These are phyloP conservation scores for Pseudochaenichthys georgianus DNA, from an alignment of 2,797 vertebrate species.

Conservation along the genomic window DNA sequence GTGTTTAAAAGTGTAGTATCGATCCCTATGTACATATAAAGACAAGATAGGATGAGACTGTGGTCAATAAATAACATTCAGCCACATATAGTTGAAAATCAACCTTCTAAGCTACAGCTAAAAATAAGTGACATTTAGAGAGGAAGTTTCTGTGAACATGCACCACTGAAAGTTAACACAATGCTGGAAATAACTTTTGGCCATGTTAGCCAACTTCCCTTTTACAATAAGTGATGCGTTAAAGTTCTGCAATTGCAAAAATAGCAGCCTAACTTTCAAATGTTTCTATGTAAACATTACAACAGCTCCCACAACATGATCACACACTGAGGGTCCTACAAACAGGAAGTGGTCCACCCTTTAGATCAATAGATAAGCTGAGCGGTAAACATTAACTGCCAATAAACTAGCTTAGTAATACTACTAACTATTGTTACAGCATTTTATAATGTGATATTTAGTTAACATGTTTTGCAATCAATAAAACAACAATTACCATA, in stretches of 20 bases:
- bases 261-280: not conserved
- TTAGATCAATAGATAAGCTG: not conserved
- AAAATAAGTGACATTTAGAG: constrained; percentile 52
- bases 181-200: constrained; percentile 65
- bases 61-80: not conserved
- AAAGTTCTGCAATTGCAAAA: constrained; percentile 4
- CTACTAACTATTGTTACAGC: not conserved
- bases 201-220: constrained; percentile 55
- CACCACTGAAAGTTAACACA: constrained; percentile 59
- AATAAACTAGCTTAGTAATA: not conserved
- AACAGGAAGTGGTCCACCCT: not conserved
- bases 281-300: not conserved
- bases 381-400: not conserved
- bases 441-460: not conserved
- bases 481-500: not conserved
- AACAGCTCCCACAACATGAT: not conserved
- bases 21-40: too few relatives aligned
- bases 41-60: too few relatives aligned
- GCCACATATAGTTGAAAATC: not conserved
- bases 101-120: not conserved
- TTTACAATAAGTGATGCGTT: constrained; percentile 22
- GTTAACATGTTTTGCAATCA: not conserved
- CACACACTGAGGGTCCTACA: not conserved
- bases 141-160: constrained; percentile 58
- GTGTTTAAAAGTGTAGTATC: too few relatives aligned